Conservation (phyloP, 2,113 vertebrate genomes). For the Penelope pileata region DNA sequence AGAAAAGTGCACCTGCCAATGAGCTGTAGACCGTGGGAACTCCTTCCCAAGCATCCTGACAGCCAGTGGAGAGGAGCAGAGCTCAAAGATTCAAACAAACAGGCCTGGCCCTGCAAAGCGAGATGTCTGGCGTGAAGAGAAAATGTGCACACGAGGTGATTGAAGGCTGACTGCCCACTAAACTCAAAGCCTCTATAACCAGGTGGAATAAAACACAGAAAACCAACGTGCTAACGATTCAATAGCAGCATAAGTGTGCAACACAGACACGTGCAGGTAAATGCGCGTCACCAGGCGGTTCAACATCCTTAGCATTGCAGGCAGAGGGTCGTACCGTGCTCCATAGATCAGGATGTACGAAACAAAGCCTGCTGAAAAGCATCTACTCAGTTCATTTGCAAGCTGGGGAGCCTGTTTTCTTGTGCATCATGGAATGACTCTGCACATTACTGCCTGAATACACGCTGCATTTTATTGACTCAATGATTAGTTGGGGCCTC, state of each 20-base stretch:
- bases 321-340: background rate
- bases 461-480: background rate
- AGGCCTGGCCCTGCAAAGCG: background rate
- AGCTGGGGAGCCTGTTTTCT: background rate
- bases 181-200: background rate
- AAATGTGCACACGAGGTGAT: background rate
- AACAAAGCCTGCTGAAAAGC: background rate
- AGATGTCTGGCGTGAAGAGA: background rate
- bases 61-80: background rate
- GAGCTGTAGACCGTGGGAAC: background rate
- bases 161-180: background rate
- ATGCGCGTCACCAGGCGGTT: background rate
- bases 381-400: background rate
- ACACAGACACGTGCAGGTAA: background rate
- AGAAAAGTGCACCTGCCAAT: background rate
- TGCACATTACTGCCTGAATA: background rate
- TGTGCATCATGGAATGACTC: background rate
- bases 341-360: background rate
- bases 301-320: background rate
- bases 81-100: conserved; percentile 5
- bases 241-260: background rate
- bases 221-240: background rate
- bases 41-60: background rate
- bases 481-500: background rate
- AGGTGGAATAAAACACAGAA: background rate